Evolutionary conservation across 2,797 vertebrate species (phyloP).

Genomic region (Lepilemur ruficaudatus): DNA sequence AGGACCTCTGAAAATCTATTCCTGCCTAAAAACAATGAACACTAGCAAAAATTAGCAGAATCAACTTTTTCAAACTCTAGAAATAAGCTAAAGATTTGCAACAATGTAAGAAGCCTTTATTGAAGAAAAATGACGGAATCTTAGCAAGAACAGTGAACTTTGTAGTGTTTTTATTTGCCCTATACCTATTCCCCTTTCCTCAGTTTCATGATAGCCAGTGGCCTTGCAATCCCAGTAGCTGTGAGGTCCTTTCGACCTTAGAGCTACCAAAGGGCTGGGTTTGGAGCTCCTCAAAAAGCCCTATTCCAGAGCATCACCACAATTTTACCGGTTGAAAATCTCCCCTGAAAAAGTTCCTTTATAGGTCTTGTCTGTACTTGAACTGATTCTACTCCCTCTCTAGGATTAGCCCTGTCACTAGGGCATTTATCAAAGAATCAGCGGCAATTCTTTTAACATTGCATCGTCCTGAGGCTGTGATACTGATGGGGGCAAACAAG

Average conservation of each 20-base stretch:
- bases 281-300: background rate
- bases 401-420: background rate
- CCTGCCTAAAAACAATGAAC: background rate
- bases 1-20: background rate
- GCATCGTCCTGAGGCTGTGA: background rate
- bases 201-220: background rate
- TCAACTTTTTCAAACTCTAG: background rate
- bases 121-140: background rate
- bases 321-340: background rate
- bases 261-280: background rate
- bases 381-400: background rate
- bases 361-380: background rate
- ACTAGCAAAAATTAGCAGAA: background rate
- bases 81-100: background rate
- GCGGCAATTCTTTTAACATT: background rate
- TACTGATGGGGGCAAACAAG: background rate
- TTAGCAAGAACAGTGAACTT: background rate
- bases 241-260: background rate
- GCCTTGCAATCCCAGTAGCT: background rate
- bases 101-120: background rate
- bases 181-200: background rate
- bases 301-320: background rate
- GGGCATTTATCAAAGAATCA: background rate
- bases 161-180: background rate
- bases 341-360: background rate